Percentiles rank a stretch among this genome's conserved stretches.
These are phyloP conservation scores for Zalophus californianus DNA, from an alignment of 2,797 vertebrate genomes.

Conservation along the genomic window DNA sequence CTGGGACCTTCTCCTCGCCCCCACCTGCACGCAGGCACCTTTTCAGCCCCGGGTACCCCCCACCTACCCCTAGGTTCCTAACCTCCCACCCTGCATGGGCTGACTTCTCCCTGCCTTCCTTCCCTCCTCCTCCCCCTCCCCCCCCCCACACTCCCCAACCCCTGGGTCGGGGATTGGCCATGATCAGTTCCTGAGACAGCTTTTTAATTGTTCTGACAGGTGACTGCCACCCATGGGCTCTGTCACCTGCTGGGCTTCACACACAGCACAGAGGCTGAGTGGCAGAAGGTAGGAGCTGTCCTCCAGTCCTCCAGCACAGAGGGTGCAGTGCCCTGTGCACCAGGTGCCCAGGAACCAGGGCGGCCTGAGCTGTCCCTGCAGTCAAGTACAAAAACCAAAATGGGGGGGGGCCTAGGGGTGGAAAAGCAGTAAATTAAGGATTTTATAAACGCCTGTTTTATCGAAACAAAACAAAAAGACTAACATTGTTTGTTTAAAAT, in stretches of 20 bases:
- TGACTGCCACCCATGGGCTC: conserved; percentile 94
- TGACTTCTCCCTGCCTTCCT: background rate
- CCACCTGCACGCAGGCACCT: background rate
- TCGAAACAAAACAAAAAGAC: background rate
- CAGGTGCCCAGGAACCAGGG: background rate
- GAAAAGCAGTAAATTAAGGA: background rate
- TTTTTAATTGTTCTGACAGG: conserved; percentile 86
- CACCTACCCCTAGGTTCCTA: background rate
- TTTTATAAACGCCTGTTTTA: background rate
- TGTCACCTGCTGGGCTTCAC: conserved; percentile 97
- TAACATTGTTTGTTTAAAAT: background rate
- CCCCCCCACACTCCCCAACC: too few relatives aligned
- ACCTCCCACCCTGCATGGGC: too few relatives aligned
- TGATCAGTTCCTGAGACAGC: background rate
- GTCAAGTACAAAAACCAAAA: background rate
- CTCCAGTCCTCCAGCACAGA: background rate
- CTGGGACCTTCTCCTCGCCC: background rate
- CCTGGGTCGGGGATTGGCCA: background rate
- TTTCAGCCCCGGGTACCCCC: background rate
- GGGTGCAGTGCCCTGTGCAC: background rate
- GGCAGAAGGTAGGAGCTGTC: conserved; percentile 90
- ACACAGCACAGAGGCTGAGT: conserved; percentile 92
- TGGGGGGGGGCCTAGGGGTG: background rate
- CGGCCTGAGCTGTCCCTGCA: background rate
- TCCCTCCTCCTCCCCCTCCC: background rate